These are phyloP conservation scores for Saimiri boliviensis DNA, from an alignment of 2,113 vertebrate genomes.

Conservation along the genomic window DNA sequence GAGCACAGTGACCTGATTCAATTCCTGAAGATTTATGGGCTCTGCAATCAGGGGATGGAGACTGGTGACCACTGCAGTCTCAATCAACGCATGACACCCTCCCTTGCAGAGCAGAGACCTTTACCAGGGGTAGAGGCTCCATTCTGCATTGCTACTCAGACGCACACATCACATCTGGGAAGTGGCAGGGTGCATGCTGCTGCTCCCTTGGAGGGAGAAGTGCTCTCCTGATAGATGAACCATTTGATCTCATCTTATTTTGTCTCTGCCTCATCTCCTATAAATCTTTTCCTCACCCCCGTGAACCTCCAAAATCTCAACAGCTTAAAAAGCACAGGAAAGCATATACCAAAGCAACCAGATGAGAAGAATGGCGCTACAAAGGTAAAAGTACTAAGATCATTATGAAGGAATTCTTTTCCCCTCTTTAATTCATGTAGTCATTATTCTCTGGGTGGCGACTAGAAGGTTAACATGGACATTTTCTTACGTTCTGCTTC, in stretches of 20 bases:
- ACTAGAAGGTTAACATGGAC: slow-evolving; percentile 28
- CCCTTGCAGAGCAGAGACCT: neutral
- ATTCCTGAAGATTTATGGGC: slow-evolving; percentile 61
- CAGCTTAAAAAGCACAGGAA: neutral
- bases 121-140: neutral
- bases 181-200: neutral
- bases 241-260: slow-evolving; percentile 39
- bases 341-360: neutral
- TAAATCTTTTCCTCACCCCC: slow-evolving; percentile 61
- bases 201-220: neutral
- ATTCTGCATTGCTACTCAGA: neutral
- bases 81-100: neutral
- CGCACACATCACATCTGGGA: neutral
- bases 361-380: slow-evolving; percentile 44
- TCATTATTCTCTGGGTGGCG: neutral
- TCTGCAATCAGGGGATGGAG: neutral
- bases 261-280: slow-evolving; percentile 40
- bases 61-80: neutral
- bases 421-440: neutral
- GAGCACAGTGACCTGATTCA: slow-evolving; percentile 6
- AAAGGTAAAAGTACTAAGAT: slow-evolving; percentile 21
- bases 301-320: slow-evolving; percentile 50
- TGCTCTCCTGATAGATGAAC: neutral
- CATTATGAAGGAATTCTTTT: neutral
- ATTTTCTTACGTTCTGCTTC: slow-evolving; percentile 25